phyloP scores from a whole-genome alignment of 1,140 invertebrate genomes.

The Triops cancriformis region DNA sequence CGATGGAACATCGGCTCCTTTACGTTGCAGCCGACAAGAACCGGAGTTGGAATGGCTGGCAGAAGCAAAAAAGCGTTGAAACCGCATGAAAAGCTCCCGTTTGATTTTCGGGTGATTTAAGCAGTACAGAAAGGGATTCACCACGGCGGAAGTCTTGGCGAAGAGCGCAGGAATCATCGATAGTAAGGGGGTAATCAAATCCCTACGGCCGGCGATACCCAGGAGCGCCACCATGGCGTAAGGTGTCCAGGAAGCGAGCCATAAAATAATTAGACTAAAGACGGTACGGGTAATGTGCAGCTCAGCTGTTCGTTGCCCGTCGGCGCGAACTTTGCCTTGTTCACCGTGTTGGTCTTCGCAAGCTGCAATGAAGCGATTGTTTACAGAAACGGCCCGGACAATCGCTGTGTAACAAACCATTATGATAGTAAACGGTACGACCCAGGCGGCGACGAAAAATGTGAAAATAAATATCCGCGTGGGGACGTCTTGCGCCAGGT shows the following conservation, averaged over 20 bases:
- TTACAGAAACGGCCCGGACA: slow-evolving; percentile 49
- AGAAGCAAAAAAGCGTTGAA: slow-evolving; percentile 15
- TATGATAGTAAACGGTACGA: slow-evolving; percentile 57
- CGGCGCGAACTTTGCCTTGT: background rate
- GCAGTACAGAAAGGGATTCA: slow-evolving; percentile 62
- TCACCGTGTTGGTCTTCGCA: background rate
- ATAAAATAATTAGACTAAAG: slow-evolving; percentile 55
- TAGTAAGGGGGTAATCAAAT: slow-evolving; percentile 49
- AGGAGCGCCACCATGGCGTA: slow-evolving; percentile 62
- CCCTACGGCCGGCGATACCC: slow-evolving; percentile 50
- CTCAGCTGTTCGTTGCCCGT: slow-evolving; percentile 40
- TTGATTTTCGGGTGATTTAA: slow-evolving; percentile 44
- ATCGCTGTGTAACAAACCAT: slow-evolving; percentile 61
- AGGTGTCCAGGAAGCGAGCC: slow-evolving; percentile 66
- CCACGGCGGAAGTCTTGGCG: slow-evolving; percentile 61
- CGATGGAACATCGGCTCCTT: background rate
- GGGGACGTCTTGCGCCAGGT: slow-evolving; percentile 44
- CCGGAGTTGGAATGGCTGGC: background rate
- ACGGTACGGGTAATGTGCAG: slow-evolving; percentile 56
- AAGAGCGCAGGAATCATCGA: slow-evolving; percentile 68
- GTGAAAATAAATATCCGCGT: slow-evolving; percentile 46
- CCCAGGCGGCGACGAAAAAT: slow-evolving; percentile 58
- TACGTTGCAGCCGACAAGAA: background rate
- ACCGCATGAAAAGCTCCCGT: slow-evolving; percentile 20
- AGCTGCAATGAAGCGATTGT: slow-evolving; percentile 21